Percentiles rank a stretch among this genome's conserved stretches.
Evolutionary conservation across 2,797 vertebrate species (phyloP).

Genomic region (Oophaga sylvatica): DNA sequence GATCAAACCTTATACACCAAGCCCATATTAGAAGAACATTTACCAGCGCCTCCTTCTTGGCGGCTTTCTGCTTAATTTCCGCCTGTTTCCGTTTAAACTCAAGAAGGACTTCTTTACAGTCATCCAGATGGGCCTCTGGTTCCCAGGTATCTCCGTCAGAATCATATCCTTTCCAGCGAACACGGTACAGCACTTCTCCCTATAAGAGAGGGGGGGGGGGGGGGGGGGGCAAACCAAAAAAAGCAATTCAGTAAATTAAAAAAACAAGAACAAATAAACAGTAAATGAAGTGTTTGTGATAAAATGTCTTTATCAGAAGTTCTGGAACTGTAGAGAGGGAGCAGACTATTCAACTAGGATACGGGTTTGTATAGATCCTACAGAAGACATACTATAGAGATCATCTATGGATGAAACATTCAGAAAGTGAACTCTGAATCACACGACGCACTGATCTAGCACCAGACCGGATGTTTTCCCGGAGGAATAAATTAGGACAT

Average conservation of each 20-base stretch:
- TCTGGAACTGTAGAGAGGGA: too few relatives aligned
- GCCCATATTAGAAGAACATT: constrained; percentile 37
- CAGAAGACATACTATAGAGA: too few relatives aligned
- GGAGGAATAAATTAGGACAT: background rate
- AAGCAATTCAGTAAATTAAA: too few relatives aligned
- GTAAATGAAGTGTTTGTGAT: too few relatives aligned
- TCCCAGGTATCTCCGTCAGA: constrained; percentile 98
- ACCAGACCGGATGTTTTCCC: background rate
- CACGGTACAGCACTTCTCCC: constrained; percentile 91
- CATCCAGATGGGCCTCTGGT: constrained; percentile 91
- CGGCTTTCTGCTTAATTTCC: constrained; percentile 78
- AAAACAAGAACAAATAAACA: too few relatives aligned
- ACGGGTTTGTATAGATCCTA: background rate
- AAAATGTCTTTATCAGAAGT: too few relatives aligned
- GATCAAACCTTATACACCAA: too few relatives aligned
- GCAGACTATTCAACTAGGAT: too few relatives aligned
- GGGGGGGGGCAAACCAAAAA: too few relatives aligned
- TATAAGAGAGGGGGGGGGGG: constrained; percentile 65
- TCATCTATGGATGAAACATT: background rate
- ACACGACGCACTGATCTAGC: background rate
- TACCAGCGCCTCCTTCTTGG: constrained; percentile 86
- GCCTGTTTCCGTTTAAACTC: constrained; percentile 82
- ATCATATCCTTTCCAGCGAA: constrained; percentile 96
- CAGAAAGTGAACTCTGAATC: background rate
- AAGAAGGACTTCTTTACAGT: constrained; percentile 93